Conservation (phyloP, 2,797 vertebrate genomes). For the Martes flavigula region DNA sequence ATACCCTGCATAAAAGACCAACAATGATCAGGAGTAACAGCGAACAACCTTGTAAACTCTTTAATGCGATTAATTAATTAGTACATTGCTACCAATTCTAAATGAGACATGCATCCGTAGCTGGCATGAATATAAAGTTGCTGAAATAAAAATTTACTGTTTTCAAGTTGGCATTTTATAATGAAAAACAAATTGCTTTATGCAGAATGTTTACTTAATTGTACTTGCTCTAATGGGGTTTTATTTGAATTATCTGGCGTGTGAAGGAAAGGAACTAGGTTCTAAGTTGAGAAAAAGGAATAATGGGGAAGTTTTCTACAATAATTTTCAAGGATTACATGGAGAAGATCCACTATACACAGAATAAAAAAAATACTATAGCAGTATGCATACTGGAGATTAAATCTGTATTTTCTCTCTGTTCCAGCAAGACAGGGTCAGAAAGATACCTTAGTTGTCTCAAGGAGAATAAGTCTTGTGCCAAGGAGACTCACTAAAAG, state of each 20-base stretch:
- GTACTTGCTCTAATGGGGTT: conserved; percentile 29
- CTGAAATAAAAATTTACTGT: conserved; percentile 34
- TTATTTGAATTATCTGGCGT: conserved; percentile 4
- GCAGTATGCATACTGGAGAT: neutral
- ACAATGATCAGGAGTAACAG: neutral
- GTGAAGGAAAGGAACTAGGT: conserved; percentile 34
- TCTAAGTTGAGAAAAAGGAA: conserved; percentile 29
- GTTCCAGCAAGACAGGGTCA: neutral
- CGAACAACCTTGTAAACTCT: neutral
- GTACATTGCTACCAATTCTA: conserved; percentile 33
- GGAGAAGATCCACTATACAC: neutral
- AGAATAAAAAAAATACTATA: neutral
- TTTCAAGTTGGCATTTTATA: conserved; percentile 32
- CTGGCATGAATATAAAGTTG: conserved; percentile 4
- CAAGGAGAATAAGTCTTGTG: neutral
- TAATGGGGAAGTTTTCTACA: neutral
- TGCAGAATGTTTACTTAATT: conserved; percentile 51
- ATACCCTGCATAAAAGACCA: neutral
- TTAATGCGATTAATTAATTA: conserved; percentile 41
- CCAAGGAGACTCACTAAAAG: neutral
- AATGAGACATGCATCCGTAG: neutral
- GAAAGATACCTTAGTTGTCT: neutral
- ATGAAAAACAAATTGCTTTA: conserved; percentile 55
- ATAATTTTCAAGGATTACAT: neutral
- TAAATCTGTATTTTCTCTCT: neutral